Evolutionary conservation across 1,140 invertebrate genomes (phyloP).

Genomic region (Pemphigus obesinymphae): DNA sequence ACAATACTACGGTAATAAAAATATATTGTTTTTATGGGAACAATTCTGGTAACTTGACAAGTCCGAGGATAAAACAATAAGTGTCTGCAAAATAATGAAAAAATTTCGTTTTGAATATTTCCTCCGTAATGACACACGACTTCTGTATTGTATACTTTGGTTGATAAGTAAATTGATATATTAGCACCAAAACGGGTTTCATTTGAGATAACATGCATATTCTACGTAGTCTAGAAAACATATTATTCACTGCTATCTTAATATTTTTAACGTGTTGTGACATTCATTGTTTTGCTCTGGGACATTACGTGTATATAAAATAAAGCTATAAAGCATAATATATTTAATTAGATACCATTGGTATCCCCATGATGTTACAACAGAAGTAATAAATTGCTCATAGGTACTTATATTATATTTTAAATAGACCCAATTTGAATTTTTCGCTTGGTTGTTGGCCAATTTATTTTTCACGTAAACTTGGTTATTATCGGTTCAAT

Average conservation of each 20-base stretch:
- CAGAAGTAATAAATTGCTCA: neutral
- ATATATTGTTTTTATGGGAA: too few relatives aligned
- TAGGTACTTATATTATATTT: too few relatives aligned
- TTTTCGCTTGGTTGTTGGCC: neutral
- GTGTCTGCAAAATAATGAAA: too few relatives aligned
- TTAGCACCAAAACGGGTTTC: neutral
- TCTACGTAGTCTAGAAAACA: neutral
- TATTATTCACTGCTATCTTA: neutral
- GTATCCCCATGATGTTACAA: neutral
- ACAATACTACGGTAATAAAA: too few relatives aligned
- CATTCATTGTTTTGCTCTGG: neutral
- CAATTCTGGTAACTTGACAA: too few relatives aligned
- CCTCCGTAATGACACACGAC: too few relatives aligned
- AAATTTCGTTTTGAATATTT: too few relatives aligned
- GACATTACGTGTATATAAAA: neutral
- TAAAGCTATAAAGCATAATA: neutral
- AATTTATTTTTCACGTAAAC: neutral
- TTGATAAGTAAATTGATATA: neutral
- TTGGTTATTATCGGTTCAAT: neutral
- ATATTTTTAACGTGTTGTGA: neutral
- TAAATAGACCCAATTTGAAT: neutral
- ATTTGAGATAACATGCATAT: neutral
- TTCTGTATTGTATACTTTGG: neutral
- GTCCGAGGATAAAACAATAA: too few relatives aligned
- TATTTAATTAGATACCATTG: neutral